A percentile compares a stretch with the other conserved stretches of the same genome.
Conservation (phyloP, 1,140 invertebrate genomes). For the Limonius californicus region DNA sequence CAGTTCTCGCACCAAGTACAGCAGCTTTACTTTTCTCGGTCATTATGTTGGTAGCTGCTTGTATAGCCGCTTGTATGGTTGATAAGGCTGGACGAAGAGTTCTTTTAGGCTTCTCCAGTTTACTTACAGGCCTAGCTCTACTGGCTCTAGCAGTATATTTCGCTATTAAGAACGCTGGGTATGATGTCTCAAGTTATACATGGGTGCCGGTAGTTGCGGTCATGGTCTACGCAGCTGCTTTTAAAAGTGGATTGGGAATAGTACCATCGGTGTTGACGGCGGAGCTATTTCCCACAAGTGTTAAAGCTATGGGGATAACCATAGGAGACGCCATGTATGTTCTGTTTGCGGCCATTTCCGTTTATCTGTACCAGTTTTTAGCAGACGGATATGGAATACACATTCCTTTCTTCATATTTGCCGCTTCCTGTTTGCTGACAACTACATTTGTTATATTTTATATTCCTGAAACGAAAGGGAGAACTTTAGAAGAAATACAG, state of each 20-base stretch:
- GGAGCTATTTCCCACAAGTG: slow-evolving; percentile 62
- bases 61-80: slow-evolving; percentile 31
- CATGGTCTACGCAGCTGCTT: slow-evolving; percentile 33
- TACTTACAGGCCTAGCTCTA: slow-evolving; percentile 35
- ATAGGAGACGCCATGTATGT: slow-evolving; percentile 39
- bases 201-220: slow-evolving; percentile 34
- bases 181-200: slow-evolving; percentile 27
- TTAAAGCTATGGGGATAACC: slow-evolving; percentile 51
- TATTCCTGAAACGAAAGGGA: slow-evolving; percentile 32
- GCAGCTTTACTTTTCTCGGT: slow-evolving; percentile 41
- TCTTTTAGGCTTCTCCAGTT: slow-evolving; percentile 36
- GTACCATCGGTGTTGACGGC: slow-evolving; percentile 69
- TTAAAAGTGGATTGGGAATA: slow-evolving; percentile 44
- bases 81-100: slow-evolving; percentile 41
- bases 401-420: slow-evolving; percentile 30
- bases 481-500: slow-evolving; percentile 32
- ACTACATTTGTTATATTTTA: slow-evolving; percentile 19
- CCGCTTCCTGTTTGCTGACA: slow-evolving; percentile 13
- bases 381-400: slow-evolving; percentile 21
- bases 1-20: slow-evolving; percentile 29
- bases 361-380: slow-evolving; percentile 55
- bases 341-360: slow-evolving; percentile 58
- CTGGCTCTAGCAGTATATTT: slow-evolving; percentile 41
- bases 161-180: slow-evolving; percentile 32
- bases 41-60: slow-evolving; percentile 39